Conservation (phyloP, 2,888 invertebrate genomes). For the Rhamphomyia laevipes region DNA sequence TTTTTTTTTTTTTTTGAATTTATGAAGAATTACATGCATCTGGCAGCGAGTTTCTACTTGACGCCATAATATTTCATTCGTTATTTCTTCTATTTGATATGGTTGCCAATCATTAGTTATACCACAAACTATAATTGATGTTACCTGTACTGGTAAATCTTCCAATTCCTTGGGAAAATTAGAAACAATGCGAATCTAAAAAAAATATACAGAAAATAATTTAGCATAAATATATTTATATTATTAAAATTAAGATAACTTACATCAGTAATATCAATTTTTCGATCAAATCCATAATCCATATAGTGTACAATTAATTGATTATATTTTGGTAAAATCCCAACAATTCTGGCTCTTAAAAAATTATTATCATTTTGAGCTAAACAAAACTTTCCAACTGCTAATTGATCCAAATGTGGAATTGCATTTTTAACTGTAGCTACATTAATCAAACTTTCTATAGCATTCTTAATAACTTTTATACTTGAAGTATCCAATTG, state of each 20-base stretch:
- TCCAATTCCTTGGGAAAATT: slow-evolving; percentile 7
- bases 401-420: background rate
- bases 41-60: background rate
- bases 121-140: slow-evolving; percentile 9
- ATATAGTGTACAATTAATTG: slow-evolving; percentile 1
- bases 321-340: background rate
- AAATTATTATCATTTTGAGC: background rate
- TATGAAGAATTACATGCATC: too few species aligned
- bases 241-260: background rate
- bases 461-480: background rate
- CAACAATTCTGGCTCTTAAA: background rate
- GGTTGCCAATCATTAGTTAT: slow-evolving; percentile 9
- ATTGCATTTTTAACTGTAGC: background rate
- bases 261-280: slow-evolving; percentile 1
- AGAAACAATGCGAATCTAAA: slow-evolving; percentile 8
- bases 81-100: slow-evolving; percentile 8
- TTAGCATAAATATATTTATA: too few species aligned
- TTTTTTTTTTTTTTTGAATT: too few species aligned
- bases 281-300: slow-evolving; percentile 5
- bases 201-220: background rate
- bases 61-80: background rate
- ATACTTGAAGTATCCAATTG: background rate
- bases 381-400: background rate
- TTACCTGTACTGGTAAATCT: slow-evolving; percentile 5
- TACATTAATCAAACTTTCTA: background rate